Evolutionary conservation across 2,113 vertebrate genomes (phyloP), one percentile per base, ranked within the genome.

Genomic region (Neodon shergylaensis): DNA sequence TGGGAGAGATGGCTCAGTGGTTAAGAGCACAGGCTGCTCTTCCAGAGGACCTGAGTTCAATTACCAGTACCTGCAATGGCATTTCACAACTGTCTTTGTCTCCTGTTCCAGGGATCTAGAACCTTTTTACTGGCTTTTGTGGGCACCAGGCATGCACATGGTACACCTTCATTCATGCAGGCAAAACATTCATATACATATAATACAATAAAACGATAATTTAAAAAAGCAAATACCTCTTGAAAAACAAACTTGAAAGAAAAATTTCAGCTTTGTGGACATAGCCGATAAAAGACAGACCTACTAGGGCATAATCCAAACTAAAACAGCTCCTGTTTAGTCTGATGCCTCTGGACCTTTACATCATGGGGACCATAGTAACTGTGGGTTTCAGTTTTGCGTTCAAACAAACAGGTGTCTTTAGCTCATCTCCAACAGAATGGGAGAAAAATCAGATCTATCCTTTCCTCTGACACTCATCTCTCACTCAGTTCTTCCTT

Each of bases 191-290:
- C n/a, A 44, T 83, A 65, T 83, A 44, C n/a, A 63, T 26, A 61
- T 83, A 63, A 63, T 61, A 28, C 24, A 28, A 83, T 42, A 10
- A 84, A 39, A 61, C n/a, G 4, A 14, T 82, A 42, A 42, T 31
- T 77, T 36, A 39, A 63, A 83, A 17, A 63, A 39, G 14, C 39
- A 83, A 26, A 84, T 42, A 63, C 24, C 14, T 44, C 31, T 65
- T 66, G 42, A 82, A 88, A 88, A 17, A 65, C 11, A 88, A 72
- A 81, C 5, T 6, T 36, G 61, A 90, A 87, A 73, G 26, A 95
- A n/a, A 33, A 94, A 39, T 84, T 92, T 94, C n/a, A 44, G 79
- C 81, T 63, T 83, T 42, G 22, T n/a, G 68, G 63, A 74, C 52
- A 14, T 61, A 49, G 54, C 66, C 1, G 61, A 79, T 13, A 81